Percentiles rank a stretch among this genome's conserved stretches.
phyloP scores from a whole-genome alignment of 2,888 invertebrate species.

The Pseudococcus jackbeardsleyi region DNA sequence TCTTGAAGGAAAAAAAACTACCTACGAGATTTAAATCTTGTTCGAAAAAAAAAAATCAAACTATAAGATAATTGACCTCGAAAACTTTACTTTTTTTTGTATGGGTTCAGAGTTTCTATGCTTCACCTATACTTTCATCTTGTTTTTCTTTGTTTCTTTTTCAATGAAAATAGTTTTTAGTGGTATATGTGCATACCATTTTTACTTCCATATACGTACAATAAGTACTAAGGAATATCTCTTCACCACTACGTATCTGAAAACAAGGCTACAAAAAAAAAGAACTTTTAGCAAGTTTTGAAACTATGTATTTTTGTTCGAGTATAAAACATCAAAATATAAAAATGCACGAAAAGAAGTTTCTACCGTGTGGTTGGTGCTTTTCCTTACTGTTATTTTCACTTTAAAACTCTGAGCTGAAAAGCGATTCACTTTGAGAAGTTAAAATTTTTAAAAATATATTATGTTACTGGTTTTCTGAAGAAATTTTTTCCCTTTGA shows the following conservation, averaged over 20 bases:
- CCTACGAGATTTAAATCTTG: too few species aligned
- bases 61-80: too few species aligned
- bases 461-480: background rate
- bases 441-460: background rate
- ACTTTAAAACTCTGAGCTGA: background rate
- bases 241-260: background rate
- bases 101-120: too few species aligned
- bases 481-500: background rate
- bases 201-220: background rate
- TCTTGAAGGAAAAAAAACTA: too few species aligned
- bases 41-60: too few species aligned
- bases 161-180: too few species aligned
- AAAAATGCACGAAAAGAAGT: background rate
- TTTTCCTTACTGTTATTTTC: background rate
- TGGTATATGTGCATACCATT: too few species aligned
- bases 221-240: background rate
- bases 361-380: background rate
- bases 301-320: background rate
- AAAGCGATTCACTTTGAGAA: slow-evolving; percentile 11
- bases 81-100: too few species aligned
- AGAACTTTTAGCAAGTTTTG: slow-evolving; percentile 22
- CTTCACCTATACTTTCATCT: too few species aligned
- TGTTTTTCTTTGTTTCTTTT: too few species aligned
- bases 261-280: background rate
- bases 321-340: slow-evolving; percentile 8